Evolutionary conservation across 1,140 invertebrate genomes (phyloP).

Genomic region (Diorhabda sublineata): DNA sequence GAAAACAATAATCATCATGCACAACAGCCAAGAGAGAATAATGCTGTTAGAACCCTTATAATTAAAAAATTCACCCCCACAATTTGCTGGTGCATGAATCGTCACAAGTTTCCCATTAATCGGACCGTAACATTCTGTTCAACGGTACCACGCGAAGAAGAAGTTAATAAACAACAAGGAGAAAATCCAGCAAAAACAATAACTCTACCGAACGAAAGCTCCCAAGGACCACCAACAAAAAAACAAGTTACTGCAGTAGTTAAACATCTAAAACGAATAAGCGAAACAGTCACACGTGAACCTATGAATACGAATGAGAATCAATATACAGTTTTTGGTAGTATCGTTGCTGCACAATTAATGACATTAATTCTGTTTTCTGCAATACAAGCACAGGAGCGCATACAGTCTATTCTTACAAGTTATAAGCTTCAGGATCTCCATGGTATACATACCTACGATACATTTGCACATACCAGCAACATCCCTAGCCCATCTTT

Average conservation of each 20-base stretch:
- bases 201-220: conserved; percentile 8
- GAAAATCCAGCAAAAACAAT: background rate
- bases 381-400: conserved; percentile 15
- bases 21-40: conserved; percentile 10
- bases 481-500: background rate
- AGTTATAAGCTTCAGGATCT: conserved; percentile 16
- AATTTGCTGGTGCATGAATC: conserved; percentile 4
- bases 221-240: background rate
- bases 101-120: background rate
- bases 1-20: conserved; percentile 21
- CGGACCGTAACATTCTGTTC: background rate
- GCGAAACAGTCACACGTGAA: conserved; percentile 9
- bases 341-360: conserved; percentile 19
- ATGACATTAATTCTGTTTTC: conserved; percentile 16
- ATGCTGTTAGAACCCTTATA: conserved; percentile 12
- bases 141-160: background rate
- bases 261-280: conserved; percentile 16
- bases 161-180: conserved; percentile 3
- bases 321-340: conserved; percentile 17
- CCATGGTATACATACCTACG: background rate
- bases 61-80: conserved; percentile 4
- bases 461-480: background rate
- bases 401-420: conserved; percentile 15
- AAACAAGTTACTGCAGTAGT: conserved; percentile 14
- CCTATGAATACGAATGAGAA: background rate